These are phyloP conservation scores for Corbicula japonica DNA, from an alignment of 2,888 invertebrate species.

Conservation along the genomic window DNA sequence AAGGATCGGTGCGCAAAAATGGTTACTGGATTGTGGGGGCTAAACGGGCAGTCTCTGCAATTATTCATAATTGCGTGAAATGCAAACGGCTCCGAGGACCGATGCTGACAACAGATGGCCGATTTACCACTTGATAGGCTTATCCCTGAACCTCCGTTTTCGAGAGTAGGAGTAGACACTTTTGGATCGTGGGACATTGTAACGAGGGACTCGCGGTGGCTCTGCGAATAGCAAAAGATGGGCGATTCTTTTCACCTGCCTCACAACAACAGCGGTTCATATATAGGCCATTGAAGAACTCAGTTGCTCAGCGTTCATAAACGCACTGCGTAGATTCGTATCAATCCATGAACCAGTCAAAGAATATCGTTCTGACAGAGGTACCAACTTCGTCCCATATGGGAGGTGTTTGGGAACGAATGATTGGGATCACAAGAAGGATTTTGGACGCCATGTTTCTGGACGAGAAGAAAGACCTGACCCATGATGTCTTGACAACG, in stretches of 20 bases:
- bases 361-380: neutral
- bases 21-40: slow-evolving; percentile 61
- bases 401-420: slow-evolving; percentile 44
- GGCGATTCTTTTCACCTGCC: slow-evolving; percentile 49
- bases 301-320: slow-evolving; percentile 36
- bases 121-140: slow-evolving; percentile 43
- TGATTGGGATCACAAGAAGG: slow-evolving; percentile 39
- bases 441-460: neutral
- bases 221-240: slow-evolving; percentile 46
- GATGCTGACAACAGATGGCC: slow-evolving; percentile 56
- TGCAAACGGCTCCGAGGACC: slow-evolving; percentile 49
- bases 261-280: slow-evolving; percentile 46
- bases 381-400: slow-evolving; percentile 42
- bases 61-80: slow-evolving; percentile 52
- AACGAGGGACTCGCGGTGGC: slow-evolving; percentile 49
- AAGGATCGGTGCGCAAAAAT: slow-evolving; percentile 51
- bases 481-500: slow-evolving; percentile 55
- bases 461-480: neutral
- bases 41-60: slow-evolving; percentile 49
- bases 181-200: slow-evolving; percentile 50
- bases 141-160: slow-evolving; percentile 50
- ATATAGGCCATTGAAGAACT: slow-evolving; percentile 49
- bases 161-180: slow-evolving; percentile 51
- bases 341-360: neutral
- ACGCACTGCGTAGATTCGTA: neutral